Evolutionary conservation across 2,113 vertebrate genomes (phyloP), one percentile per base, ranked within the genome.

Genomic region (Sander vitreus): DNA sequence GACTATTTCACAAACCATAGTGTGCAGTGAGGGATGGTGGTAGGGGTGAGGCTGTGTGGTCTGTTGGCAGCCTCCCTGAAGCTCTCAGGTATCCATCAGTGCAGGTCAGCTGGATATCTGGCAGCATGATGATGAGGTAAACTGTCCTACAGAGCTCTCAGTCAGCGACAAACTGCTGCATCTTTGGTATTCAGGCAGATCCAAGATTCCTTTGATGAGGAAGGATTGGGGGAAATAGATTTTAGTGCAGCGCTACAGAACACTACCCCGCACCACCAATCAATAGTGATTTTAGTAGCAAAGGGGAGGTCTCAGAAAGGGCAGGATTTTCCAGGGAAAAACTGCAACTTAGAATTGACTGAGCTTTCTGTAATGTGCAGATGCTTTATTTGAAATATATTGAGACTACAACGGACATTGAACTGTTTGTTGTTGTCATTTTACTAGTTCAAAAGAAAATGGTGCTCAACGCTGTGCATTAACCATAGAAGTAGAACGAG

Each of bases 81-180:
- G 50, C 48, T 45, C 48, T 75, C 59, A 63, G 48, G 33, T 75
- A 53, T 63, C 60, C 36, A 55, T 76, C 60, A 55, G 50, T 54
- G 15, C 47, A 53, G 30, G 25, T 75, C 47, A 53, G 48, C 14
- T 19, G 62, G 50, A 55, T 45, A 21, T 21, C 36, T 65, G 23
- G 50, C 60, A 54, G 5, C 47, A 76, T 65, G 73, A 76, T 76
- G 73, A 65, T 47, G 50, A 65, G n/a, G 60, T 19, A 27, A 65
- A 30, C 16, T 51, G 64, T 27, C 50, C 23, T 5, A 19, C 60
- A 47, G 39, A 67, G 18, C 18, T 19, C 55, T 30, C 55, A 36
- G 25, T 33, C 45, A 50, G 43, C 45, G n/a, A 62, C 27, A 73
- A 48, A 51, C 19, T 18, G 45, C 19, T 62, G 47, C 25, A 18